A percentile compares a stretch with the other conserved stretches of the same genome.
Evolutionary conservation across 2,888 invertebrate genomes (phyloP).

Genomic region (Cactoblastis cactorum): DNA sequence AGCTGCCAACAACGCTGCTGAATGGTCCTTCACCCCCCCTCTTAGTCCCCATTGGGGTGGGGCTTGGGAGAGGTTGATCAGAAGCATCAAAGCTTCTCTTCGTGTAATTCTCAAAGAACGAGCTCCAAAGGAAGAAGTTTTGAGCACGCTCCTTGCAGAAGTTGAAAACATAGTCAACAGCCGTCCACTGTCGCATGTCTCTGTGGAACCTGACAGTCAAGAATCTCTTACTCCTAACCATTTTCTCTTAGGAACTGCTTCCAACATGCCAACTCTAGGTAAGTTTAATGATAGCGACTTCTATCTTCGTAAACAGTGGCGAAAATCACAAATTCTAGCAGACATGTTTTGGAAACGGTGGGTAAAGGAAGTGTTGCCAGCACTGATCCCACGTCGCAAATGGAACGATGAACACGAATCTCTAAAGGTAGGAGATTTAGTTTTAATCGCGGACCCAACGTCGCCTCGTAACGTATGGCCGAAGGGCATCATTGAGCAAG

Average conservation of each 20-base stretch:
- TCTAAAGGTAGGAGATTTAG: too few species aligned
- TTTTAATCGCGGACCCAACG: too few species aligned
- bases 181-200: conserved; percentile 15
- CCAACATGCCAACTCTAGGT: too few species aligned
- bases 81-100: conserved; percentile 17
- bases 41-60: conserved; percentile 13
- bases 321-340: too few species aligned
- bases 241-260: too few species aligned
- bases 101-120: conserved; percentile 11
- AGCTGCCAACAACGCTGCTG: conserved; percentile 1
- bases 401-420: too few species aligned
- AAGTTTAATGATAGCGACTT: neutral
- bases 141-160: conserved; percentile 16
- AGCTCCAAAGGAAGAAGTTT: conserved; percentile 17
- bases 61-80: conserved; percentile 17
- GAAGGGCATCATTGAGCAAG: too few species aligned
- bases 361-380: too few species aligned
- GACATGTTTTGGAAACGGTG: too few species aligned
- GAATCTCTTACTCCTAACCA: neutral
- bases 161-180: conserved; percentile 15
- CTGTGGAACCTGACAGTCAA: neutral
- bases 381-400: too few species aligned
- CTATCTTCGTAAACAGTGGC: conserved; percentile 14
- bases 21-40: conserved; percentile 21
- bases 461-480: too few species aligned